phyloP scores from a whole-genome alignment of 2,797 vertebrate genomes.

The Cetoscarus ocellatus region DNA sequence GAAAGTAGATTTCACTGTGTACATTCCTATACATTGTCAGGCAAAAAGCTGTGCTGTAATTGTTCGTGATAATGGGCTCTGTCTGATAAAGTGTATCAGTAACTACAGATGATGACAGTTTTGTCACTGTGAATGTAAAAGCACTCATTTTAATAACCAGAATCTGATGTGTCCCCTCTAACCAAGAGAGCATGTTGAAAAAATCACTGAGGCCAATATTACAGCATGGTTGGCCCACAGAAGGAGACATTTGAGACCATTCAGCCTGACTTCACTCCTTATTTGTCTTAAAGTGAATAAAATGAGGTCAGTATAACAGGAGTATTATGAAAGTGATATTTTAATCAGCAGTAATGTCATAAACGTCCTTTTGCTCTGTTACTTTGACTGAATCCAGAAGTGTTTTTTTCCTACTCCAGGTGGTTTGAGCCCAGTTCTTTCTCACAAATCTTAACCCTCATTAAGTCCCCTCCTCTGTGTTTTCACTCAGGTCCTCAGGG shows the following conservation, averaged over 20 bases:
- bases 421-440: conserved; percentile 9
- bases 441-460: conserved; percentile 8
- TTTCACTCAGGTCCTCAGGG: conserved; percentile 83
- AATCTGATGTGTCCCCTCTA: background rate
- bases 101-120: background rate
- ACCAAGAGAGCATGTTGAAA: background rate
- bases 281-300: background rate
- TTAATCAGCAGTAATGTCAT: conserved; percentile 7
- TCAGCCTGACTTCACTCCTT: conserved; percentile 1
- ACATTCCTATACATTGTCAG: too few relatives aligned
- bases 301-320: background rate
- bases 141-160: background rate
- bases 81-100: too few relatives aligned
- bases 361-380: conserved; percentile 7
- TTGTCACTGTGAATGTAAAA: background rate
- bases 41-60: too few relatives aligned
- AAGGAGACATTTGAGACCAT: background rate
- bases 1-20: too few relatives aligned
- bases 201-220: background rate
- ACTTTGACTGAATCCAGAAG: conserved; percentile 9
- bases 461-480: conserved; percentile 40
- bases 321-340: conserved; percentile 10
- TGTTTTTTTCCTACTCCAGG: conserved; percentile 28
- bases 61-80: too few relatives aligned
- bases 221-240: background rate